phyloP scores from a whole-genome alignment of 2,888 invertebrate species.

The Agrochola lota region DNA sequence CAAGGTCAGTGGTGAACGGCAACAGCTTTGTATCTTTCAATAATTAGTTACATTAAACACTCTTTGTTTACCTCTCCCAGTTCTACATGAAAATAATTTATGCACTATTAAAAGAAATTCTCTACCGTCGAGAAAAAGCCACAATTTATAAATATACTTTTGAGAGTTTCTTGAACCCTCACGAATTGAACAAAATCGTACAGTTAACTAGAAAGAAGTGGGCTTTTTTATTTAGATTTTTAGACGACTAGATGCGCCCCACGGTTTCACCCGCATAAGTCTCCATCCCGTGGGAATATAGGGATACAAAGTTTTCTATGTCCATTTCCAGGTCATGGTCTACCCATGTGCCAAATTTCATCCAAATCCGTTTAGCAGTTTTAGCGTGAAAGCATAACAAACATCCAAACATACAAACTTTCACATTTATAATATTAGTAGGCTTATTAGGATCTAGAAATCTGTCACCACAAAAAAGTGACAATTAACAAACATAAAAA shows the following conservation, averaged over 20 bases:
- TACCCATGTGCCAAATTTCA: too few species aligned
- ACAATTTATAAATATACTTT: conserved; percentile 40
- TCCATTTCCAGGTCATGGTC: too few species aligned
- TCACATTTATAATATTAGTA: too few species aligned
- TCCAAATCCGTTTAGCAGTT: too few species aligned
- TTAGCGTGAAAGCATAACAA: too few species aligned
- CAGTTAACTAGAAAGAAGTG: conserved; percentile 10
- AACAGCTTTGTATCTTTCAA: background rate
- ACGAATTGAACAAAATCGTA: conserved; percentile 14
- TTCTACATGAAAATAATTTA: conserved; percentile 13
- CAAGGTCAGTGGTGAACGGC: background rate
- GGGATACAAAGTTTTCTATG: too few species aligned
- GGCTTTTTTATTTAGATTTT: conserved; percentile 28
- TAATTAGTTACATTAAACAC: background rate
- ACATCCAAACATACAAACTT: too few species aligned
- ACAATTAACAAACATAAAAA: background rate
- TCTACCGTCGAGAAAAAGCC: conserved; percentile 4
- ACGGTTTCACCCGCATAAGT: too few species aligned
- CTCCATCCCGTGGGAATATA: too few species aligned
- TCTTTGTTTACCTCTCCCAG: background rate
- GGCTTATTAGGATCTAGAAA: too few species aligned
- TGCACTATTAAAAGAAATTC: conserved; percentile 22
- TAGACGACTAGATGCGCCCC: background rate
- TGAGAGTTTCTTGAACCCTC: conserved; percentile 51
- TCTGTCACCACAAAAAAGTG: conserved; percentile 17